Evolutionary conservation across 2,797 vertebrate species (phyloP).

Genomic region (Cynodonichthys magdalenae): DNA sequence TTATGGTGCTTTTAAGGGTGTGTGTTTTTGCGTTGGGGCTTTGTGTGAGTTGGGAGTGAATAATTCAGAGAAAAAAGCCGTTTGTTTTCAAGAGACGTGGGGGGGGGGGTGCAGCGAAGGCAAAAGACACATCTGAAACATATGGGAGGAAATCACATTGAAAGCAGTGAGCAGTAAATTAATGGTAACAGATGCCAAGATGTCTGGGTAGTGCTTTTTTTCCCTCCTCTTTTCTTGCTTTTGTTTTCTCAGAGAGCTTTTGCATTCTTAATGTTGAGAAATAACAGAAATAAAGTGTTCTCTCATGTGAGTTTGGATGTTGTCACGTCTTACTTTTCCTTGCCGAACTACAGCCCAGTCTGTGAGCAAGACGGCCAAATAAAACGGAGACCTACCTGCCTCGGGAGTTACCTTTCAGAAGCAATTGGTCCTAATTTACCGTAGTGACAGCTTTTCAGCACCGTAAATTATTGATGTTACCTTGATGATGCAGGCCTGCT

Average conservation of each 20-base stretch:
- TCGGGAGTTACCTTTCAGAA: conserved; percentile 11
- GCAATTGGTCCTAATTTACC: conserved; percentile 49
- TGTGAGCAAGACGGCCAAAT: neutral
- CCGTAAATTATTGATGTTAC: conserved; percentile 61
- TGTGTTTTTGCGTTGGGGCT: conserved; percentile 22
- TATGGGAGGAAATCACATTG: conserved; percentile 83
- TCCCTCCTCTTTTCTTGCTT: conserved; percentile 56
- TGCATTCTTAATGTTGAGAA: conserved; percentile 61
- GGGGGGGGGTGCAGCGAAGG: conserved; percentile 80
- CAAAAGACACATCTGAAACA: conserved; percentile 87
- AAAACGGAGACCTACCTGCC: conserved; percentile 22
- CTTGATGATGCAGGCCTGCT: conserved; percentile 59
- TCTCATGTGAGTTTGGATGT: conserved; percentile 5
- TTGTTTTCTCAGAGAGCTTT: conserved; percentile 60
- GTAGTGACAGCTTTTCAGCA: conserved; percentile 31
- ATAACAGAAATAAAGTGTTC: conserved; percentile 57
- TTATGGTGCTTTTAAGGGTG: conserved; percentile 75
- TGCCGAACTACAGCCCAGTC: neutral
- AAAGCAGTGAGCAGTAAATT: conserved; percentile 89
- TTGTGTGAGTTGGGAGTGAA: conserved; percentile 65
- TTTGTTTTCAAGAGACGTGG: conserved; percentile 73
- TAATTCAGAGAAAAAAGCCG: conserved; percentile 84
- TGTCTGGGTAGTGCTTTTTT: conserved; percentile 80
- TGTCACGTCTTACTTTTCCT: neutral
- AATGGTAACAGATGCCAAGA: conserved; percentile 83